phyloP scores from a whole-genome alignment of 2,797 vertebrate species.

The Tadarida brasiliensis region DNA sequence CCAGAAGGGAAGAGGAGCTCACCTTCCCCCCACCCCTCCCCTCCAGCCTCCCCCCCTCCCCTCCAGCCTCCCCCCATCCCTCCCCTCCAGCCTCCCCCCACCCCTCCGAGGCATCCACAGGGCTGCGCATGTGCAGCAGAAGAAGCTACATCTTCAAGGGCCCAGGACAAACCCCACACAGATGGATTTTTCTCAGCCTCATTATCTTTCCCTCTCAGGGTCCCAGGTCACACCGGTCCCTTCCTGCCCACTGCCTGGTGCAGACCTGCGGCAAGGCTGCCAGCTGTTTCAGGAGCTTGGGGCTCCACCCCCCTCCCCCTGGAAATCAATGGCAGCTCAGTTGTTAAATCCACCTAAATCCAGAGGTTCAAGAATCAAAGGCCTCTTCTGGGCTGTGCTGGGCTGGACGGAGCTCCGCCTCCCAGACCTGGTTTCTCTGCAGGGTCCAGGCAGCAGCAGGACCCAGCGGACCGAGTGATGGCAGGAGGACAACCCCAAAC shows the following conservation, averaged over 20 bases:
- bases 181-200: conserved; percentile 49
- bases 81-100: neutral
- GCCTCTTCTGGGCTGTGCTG: neutral
- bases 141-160: neutral
- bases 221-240: conserved; percentile 21
- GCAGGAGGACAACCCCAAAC: neutral
- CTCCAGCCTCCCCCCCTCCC: neutral
- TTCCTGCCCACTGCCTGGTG: neutral
- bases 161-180: neutral
- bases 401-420: neutral
- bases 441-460: rapidly evolving
- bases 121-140: neutral
- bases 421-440: neutral
- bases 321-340: conserved; percentile 58
- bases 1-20: rapidly evolving
- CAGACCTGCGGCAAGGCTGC: neutral
- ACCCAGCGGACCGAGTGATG: neutral
- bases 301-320: neutral
- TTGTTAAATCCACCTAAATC: conserved; percentile 38
- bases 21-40: neutral
- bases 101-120: neutral
- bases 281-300: neutral
- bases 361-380: neutral
- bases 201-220: conserved; percentile 19
- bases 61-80: neutral